phyloP scores from a whole-genome alignment of 1,140 invertebrate species.

The Brachionus calyciflorus region DNA sequence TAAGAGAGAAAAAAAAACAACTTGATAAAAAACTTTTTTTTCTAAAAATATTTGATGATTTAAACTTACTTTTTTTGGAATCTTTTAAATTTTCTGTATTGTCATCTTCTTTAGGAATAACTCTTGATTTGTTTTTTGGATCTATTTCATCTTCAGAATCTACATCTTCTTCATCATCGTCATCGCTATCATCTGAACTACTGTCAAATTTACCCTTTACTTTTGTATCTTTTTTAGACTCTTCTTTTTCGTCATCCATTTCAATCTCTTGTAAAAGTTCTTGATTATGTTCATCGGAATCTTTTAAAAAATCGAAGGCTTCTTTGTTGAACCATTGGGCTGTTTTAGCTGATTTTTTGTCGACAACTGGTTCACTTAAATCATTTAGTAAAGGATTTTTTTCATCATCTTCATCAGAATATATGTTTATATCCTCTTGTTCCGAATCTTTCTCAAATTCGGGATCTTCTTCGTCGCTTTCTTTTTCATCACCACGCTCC shows the following conservation, averaged over 20 bases:
- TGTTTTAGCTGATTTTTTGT: constrained; percentile 30
- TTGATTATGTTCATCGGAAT: constrained; percentile 28
- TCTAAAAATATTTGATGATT: background rate
- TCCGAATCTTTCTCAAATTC: constrained; percentile 62
- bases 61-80: constrained; percentile 21
- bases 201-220: constrained; percentile 16
- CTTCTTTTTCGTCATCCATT: constrained; percentile 26
- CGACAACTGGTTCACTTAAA: constrained; percentile 6
- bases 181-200: background rate
- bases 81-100: constrained; percentile 7
- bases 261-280: constrained; percentile 23
- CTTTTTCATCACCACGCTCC: constrained; percentile 42
- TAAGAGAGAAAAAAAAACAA: too few species aligned
- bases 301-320: constrained; percentile 34
- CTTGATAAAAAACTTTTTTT: background rate
- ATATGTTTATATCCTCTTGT: constrained; percentile 63
- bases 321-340: constrained; percentile 33
- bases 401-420: constrained; percentile 55
- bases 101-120: background rate
- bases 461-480: constrained; percentile 49
- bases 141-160: background rate
- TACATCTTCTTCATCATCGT: background rate
- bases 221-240: background rate
- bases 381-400: constrained; percentile 40
- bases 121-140: background rate